These are phyloP conservation scores for Cheumatopsyche charites DNA, from an alignment of 1,140 invertebrate species.

Conservation along the genomic window DNA sequence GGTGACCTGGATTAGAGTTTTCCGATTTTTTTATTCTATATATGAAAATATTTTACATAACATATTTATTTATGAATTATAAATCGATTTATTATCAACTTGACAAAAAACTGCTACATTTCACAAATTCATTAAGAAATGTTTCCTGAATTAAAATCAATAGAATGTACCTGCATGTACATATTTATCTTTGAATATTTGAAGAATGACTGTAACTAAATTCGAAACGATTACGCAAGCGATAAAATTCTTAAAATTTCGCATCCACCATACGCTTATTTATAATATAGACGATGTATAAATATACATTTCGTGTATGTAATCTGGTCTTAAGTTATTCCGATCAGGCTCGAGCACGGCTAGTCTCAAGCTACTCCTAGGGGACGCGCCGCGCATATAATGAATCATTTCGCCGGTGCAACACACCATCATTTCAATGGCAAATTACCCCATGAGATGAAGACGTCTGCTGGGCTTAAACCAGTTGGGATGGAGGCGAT, in stretches of 20 bases:
- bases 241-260: not conserved
- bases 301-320: not conserved
- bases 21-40: too few species aligned
- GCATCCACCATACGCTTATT: not conserved
- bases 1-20: too few species aligned
- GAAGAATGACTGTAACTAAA: too few species aligned
- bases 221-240: conserved; percentile 5
- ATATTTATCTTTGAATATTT: too few species aligned
- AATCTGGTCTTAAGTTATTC: not conserved
- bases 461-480: not conserved
- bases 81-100: too few species aligned
- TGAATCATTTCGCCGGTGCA: not conserved
- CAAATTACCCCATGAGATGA: conserved; percentile 1
- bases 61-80: too few species aligned
- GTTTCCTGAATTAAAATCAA: too few species aligned
- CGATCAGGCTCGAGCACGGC: not conserved
- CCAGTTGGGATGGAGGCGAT: not conserved
- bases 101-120: too few species aligned
- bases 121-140: too few species aligned
- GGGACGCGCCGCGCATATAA: conserved; percentile 9
- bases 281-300: too few species aligned
- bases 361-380: conserved; percentile 14
- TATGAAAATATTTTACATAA: too few species aligned
- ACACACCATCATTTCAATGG: conserved; percentile 14
- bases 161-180: too few species aligned